These are phyloP conservation scores for Pasiphila rectangulata DNA, from an alignment of 2,888 invertebrate species.

Conservation along the genomic window DNA sequence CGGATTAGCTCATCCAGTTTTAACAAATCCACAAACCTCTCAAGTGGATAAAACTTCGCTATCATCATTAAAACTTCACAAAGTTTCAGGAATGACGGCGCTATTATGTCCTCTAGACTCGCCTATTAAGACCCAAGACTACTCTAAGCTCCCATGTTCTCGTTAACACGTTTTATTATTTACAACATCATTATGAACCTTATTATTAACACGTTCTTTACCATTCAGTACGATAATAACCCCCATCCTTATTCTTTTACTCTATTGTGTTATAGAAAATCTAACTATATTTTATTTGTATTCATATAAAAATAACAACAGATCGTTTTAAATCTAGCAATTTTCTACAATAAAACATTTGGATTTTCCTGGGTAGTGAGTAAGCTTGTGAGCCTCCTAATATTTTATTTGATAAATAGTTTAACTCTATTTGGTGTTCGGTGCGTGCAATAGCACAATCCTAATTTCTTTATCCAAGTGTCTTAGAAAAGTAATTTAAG, in stretches of 20 bases:
- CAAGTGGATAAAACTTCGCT: conserved; percentile 21
- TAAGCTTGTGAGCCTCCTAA: conserved; percentile 70
- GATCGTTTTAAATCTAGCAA: conserved; percentile 70
- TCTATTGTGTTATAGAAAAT: conserved; percentile 75
- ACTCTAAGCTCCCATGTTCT: conserved; percentile 25
- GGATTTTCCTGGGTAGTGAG: conserved; percentile 64
- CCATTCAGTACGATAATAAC: conserved; percentile 25
- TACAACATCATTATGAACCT: conserved; percentile 23
- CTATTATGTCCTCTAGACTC: conserved; percentile 4
- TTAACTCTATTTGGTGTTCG: conserved; percentile 71
- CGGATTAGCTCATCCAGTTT: conserved; percentile 62
- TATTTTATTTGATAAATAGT: conserved; percentile 54
- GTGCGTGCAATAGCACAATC: conserved; percentile 79
- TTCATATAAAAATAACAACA: conserved; percentile 80
- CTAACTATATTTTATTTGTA: conserved; percentile 75
- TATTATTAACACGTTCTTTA: conserved; percentile 13
- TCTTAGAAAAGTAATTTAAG: conserved; percentile 60
- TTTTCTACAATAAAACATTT: conserved; percentile 64
- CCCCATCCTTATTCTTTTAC: conserved; percentile 43
- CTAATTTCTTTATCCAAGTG: conserved; percentile 64
- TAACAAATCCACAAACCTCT: conserved; percentile 33
- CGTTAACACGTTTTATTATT: conserved; percentile 23
- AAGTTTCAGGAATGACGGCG: conserved; percentile 16
- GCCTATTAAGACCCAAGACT: conserved; percentile 13
- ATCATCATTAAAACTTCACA: conserved; percentile 20